phyloP scores from a whole-genome alignment of 1,140 invertebrate genomes.

The Drosophila dunni region DNA sequence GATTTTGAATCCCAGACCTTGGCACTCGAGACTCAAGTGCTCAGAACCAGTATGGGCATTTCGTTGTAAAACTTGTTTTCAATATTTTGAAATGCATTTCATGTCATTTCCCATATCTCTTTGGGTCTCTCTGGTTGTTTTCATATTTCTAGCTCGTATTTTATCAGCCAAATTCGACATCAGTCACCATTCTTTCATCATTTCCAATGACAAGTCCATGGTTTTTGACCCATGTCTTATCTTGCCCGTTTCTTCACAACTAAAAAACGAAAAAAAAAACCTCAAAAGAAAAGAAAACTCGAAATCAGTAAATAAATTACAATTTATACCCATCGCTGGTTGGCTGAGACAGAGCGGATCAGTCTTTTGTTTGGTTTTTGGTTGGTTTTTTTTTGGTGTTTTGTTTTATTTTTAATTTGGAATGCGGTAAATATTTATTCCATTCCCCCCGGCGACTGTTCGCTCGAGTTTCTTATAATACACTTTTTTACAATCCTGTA shows the following conservation, averaged over 20 bases:
- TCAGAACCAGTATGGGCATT: conserved; percentile 35
- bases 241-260: conserved; percentile 49
- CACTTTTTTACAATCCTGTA: conserved; percentile 62
- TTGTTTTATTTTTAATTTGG: conserved; percentile 71
- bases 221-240: conserved; percentile 65
- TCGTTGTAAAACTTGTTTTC: conserved; percentile 69
- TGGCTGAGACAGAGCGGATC: conserved; percentile 23
- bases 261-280: conserved; percentile 15
- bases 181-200: conserved; percentile 27
- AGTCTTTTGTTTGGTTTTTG: conserved; percentile 44
- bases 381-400: conserved; percentile 55
- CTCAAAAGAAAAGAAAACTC: conserved; percentile 12
- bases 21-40: conserved; percentile 73
- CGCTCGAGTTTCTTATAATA: conserved; percentile 46
- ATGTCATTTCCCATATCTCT: conserved; percentile 20
- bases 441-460: conserved; percentile 17
- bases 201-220: conserved; percentile 9
- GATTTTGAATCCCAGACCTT: conserved; percentile 32
- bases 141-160: conserved; percentile 67
- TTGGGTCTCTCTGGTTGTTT: conserved; percentile 15
- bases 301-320: conserved; percentile 71
- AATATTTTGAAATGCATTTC: conserved; percentile 71
- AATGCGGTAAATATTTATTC: conserved; percentile 68
- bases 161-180: conserved; percentile 63
- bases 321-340: conserved; percentile 22